These are phyloP conservation scores for Muntiacus muntjak DNA, from an alignment of 2,113 vertebrate genomes.

Conservation along the genomic window DNA sequence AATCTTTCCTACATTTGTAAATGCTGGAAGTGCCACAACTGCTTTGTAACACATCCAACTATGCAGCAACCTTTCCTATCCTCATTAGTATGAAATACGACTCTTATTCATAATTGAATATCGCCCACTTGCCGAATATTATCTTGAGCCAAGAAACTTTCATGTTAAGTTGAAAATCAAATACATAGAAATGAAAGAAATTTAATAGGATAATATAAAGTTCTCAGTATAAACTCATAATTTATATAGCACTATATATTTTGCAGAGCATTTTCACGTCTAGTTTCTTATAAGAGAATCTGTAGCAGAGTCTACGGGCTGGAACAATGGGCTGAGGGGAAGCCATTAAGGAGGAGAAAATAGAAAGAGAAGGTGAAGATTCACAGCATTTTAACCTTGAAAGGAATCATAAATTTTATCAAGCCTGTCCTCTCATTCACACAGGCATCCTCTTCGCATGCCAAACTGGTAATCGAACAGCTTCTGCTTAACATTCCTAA, in stretches of 20 bases:
- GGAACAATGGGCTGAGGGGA: conserved; percentile 12
- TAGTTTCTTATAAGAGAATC: not conserved
- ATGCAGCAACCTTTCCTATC: not conserved
- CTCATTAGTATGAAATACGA: conserved; percentile 37
- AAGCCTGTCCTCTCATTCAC: not conserved
- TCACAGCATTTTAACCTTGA: not conserved
- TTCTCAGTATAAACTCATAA: conserved; percentile 30
- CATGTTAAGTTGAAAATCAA: conserved; percentile 13
- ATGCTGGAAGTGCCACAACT: not conserved
- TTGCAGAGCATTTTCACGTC: conserved; percentile 20
- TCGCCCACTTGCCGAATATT: not conserved
- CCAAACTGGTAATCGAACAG: not conserved
- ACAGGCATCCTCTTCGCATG: not conserved
- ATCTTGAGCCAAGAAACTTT: conserved; percentile 17
- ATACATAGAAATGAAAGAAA: conserved; percentile 44
- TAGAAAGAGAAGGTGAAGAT: not conserved
- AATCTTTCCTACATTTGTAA: not conserved
- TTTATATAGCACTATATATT: conserved; percentile 44
- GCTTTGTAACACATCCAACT: not conserved
- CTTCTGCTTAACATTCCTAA: not conserved
- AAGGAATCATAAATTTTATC: not conserved
- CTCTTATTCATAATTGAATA: conserved; percentile 30
- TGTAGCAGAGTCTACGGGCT: not conserved
- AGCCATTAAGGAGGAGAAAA: not conserved
- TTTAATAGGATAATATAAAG: conserved; percentile 21